These are phyloP conservation scores for Globia sparganii DNA, from an alignment of 2,888 invertebrate species.

Conservation along the genomic window DNA sequence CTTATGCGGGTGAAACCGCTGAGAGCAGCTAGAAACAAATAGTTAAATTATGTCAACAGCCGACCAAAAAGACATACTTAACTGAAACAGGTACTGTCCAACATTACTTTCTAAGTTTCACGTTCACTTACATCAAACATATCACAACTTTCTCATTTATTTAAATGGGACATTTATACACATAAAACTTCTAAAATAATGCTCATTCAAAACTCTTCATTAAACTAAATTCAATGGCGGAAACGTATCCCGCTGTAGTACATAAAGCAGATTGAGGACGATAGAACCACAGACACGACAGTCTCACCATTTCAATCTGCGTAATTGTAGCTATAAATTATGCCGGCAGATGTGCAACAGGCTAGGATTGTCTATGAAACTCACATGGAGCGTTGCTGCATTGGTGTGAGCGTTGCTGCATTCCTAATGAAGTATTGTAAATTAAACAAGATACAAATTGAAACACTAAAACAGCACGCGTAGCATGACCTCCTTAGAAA, in stretches of 20 bases:
- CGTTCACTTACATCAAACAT: neutral
- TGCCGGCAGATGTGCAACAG: slow-evolving; percentile 52
- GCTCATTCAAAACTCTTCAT: neutral
- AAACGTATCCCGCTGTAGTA: neutral
- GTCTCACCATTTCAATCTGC: slow-evolving; percentile 36
- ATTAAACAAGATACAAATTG: neutral
- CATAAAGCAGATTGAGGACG: slow-evolving; percentile 1
- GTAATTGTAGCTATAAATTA: slow-evolving; percentile 50
- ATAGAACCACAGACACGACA: slow-evolving; percentile 10
- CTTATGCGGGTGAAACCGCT: too few relatives aligned
- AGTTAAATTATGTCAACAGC: neutral
- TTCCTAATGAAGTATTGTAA: slow-evolving; percentile 4
- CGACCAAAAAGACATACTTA: neutral
- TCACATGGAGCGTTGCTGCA: neutral
- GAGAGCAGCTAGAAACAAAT: neutral
- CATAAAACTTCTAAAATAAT: neutral
- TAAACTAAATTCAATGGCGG: neutral
- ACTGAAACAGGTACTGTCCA: neutral
- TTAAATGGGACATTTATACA: neutral
- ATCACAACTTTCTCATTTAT: neutral
- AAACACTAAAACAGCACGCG: neutral
- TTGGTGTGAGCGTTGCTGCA: neutral
- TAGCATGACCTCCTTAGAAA: neutral
- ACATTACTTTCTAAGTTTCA: neutral
- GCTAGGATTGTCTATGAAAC: slow-evolving; percentile 16